Evolutionary conservation across 2,113 vertebrate genomes (phyloP).

Genomic region (Mobula hypostoma): DNA sequence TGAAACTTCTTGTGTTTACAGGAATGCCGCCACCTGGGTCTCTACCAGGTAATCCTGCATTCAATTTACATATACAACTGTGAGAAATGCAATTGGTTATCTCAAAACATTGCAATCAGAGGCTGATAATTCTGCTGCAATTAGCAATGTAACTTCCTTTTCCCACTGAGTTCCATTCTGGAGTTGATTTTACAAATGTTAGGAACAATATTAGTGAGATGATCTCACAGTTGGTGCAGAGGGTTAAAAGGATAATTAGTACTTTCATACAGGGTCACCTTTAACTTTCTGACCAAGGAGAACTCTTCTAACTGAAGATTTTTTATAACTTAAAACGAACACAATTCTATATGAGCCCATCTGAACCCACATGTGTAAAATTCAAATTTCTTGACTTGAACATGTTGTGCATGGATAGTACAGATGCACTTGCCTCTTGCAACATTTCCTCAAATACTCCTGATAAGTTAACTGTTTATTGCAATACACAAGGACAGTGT

Average conservation of each 20-base stretch:
- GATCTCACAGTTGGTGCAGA: not conserved
- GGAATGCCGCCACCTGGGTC: slow-evolving; percentile 52
- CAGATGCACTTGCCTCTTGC: not conserved
- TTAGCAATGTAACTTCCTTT: not conserved
- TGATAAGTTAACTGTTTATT: not conserved
- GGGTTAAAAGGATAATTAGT: not conserved
- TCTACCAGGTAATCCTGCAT: slow-evolving; percentile 51
- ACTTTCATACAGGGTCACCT: not conserved
- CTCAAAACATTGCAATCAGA: not conserved
- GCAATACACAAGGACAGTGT: not conserved
- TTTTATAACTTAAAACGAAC: not conserved
- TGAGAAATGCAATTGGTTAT: not conserved
- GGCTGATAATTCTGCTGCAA: not conserved
- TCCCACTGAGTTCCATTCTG: not conserved
- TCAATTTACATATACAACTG: not conserved
- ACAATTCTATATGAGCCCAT: not conserved
- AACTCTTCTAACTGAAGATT: not conserved
- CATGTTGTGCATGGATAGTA: not conserved
- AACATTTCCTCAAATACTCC: not conserved
- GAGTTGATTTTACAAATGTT: not conserved
- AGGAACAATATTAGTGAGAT: no score
- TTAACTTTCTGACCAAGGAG: not conserved
- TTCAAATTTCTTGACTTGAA: not conserved
- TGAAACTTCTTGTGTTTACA: slow-evolving; percentile 40
- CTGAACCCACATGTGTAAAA: not conserved